phyloP scores from a whole-genome alignment of 1,140 invertebrate species.

The Pteromalus puparum region DNA sequence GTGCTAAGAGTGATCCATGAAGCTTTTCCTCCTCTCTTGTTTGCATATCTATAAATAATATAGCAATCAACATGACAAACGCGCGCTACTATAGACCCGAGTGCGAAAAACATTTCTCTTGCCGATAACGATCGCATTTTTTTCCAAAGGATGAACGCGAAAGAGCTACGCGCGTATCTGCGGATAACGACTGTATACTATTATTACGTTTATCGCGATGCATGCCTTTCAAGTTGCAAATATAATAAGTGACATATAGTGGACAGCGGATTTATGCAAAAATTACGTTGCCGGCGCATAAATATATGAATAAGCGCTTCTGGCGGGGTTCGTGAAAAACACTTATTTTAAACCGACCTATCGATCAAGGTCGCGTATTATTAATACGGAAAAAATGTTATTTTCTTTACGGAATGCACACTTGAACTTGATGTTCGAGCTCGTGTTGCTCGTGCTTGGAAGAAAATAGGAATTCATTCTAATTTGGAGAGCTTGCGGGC shows the following conservation, averaged over 20 bases:
- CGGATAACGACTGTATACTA: no score
- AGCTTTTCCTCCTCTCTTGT: neutral
- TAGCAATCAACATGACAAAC: neutral
- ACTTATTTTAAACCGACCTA: constrained; percentile 26
- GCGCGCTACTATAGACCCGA: neutral
- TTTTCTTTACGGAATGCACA: neutral
- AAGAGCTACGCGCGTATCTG: neutral
- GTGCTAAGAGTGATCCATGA: neutral
- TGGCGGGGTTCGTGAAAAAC: neutral
- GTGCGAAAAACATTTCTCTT: neutral
- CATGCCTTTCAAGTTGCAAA: no score
- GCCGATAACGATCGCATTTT: neutral
- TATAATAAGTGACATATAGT: no score
- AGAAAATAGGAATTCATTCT: neutral
- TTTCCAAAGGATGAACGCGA: neutral
- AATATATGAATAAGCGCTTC: neutral
- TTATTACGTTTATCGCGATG: no score
- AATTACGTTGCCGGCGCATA: neutral
- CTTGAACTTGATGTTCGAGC: constrained; percentile 3
- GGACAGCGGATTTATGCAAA: neutral
- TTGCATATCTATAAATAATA: constrained; percentile 12
- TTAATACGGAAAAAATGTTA: constrained; percentile 30
- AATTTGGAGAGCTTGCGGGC: neutral
- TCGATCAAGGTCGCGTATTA: constrained; percentile 20
- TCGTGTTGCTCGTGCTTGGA: neutral